A percentile compares a stretch with the other conserved stretches of the same genome.
Evolutionary conservation across 64 coral and sea anemone species (phyloP).

Genomic region (Porites australiensis): DNA sequence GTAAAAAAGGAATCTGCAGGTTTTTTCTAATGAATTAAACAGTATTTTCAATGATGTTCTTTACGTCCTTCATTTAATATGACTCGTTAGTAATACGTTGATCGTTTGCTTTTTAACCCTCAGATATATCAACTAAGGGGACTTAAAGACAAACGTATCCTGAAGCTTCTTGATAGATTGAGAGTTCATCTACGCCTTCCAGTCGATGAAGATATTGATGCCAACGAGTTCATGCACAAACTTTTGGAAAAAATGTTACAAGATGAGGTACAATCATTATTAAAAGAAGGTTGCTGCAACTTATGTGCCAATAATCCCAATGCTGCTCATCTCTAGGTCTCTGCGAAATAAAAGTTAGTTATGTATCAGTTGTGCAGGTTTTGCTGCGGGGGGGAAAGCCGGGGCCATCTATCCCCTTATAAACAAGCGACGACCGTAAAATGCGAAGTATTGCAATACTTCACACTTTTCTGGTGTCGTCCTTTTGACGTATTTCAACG

Average conservation of each 20-base stretch:
- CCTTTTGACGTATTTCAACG: too few species aligned
- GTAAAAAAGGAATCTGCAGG: too few species aligned
- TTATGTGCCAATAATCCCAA: background rate
- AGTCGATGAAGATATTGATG: background rate
- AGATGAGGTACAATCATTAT: background rate
- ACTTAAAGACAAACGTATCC: background rate
- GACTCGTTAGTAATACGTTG: background rate
- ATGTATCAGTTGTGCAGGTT: too few species aligned
- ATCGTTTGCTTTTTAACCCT: background rate
- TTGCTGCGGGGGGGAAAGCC: too few species aligned
- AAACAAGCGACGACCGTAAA: too few species aligned
- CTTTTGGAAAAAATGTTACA: background rate
- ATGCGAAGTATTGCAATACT: too few species aligned
- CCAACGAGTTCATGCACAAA: slow-evolving; percentile 1
- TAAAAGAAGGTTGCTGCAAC: background rate
- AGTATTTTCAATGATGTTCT: too few species aligned
- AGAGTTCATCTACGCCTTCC: background rate
- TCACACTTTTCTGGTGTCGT: too few species aligned
- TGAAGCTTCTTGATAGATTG: background rate
- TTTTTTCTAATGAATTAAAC: too few species aligned
- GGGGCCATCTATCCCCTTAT: too few species aligned
- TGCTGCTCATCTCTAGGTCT: background rate
- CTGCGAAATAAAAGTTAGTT: too few species aligned
- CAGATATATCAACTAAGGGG: slow-evolving; percentile 37
- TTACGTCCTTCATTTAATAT: background rate